Evolutionary conservation across 2,113 vertebrate species (phyloP).

Genomic region (Eulacestoma nigropectus): DNA sequence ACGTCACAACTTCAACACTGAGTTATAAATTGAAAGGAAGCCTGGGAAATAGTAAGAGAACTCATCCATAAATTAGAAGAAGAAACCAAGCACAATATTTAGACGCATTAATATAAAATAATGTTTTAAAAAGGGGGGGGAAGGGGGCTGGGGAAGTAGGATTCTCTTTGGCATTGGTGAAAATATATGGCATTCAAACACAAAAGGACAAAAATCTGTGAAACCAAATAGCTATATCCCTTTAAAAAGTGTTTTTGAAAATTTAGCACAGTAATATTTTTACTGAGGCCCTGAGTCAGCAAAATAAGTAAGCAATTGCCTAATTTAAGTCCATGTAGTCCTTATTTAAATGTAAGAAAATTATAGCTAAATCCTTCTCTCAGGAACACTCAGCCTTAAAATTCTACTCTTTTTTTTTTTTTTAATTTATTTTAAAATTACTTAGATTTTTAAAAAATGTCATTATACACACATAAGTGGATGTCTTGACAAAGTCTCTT

Average conservation of each 20-base stretch:
- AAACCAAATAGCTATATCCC: neutral
- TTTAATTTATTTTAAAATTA: neutral
- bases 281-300: neutral
- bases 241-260: neutral
- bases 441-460: neutral
- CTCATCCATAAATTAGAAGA: neutral
- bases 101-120: neutral
- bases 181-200: neutral
- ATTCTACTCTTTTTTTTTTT: neutral
- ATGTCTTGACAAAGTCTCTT: neutral
- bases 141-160: rapidly evolving
- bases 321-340: neutral
- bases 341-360: neutral
- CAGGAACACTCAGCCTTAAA: neutral
- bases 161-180: neutral
- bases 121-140: neutral
- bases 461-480: neutral
- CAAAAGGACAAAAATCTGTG: neutral
- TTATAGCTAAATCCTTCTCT: neutral
- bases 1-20: neutral
- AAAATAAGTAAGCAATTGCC: neutral
- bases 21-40: neutral
- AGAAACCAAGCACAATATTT: neutral
- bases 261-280: neutral
- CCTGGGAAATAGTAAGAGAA: neutral